A percentile compares a stretch with the other conserved stretches of the same genome.
Evolutionary conservation across 2,113 vertebrate genomes (phyloP).

Genomic region (Nesospiza acunhae): DNA sequence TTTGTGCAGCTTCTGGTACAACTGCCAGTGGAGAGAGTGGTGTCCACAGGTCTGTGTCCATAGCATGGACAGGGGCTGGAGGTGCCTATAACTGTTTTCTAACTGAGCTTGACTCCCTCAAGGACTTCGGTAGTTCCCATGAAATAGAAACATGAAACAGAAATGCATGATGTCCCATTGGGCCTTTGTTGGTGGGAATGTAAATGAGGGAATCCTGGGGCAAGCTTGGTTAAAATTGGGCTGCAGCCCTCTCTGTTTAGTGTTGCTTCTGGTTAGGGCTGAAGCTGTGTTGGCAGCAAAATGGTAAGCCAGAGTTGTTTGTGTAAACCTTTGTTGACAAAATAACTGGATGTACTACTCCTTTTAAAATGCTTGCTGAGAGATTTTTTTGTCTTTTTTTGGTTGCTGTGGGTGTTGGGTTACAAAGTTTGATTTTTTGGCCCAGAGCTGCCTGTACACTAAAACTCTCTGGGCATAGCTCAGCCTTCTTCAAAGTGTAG

Average conservation of each 20-base stretch:
- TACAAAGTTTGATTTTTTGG: slow-evolving; percentile 20
- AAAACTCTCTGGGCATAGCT: slow-evolving; percentile 7
- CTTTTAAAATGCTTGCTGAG: background rate
- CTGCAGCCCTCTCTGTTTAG: background rate
- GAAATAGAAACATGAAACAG: background rate
- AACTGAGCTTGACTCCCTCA: background rate
- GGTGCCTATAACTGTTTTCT: background rate
- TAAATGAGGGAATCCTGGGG: background rate
- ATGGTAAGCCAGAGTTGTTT: background rate
- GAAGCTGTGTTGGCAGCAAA: background rate
- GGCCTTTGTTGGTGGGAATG: background rate
- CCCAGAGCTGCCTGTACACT: background rate
- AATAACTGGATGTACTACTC: background rate
- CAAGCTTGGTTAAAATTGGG: background rate
- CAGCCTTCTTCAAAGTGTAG: background rate
- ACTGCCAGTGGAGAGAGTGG: background rate
- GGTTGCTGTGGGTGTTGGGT: background rate
- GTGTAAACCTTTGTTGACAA: slow-evolving; percentile 14
- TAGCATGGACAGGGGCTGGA: background rate
- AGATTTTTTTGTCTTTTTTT: background rate
- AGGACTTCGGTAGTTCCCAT: background rate
- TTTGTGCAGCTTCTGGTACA: background rate
- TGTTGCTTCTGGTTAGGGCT: background rate
- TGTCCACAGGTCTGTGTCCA: rapidly evolving
- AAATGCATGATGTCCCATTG: rapidly evolving